Base-by-base conservation (phyloP, 2,113 vertebrate genomes). In the Spea bombifrons region DNA sequence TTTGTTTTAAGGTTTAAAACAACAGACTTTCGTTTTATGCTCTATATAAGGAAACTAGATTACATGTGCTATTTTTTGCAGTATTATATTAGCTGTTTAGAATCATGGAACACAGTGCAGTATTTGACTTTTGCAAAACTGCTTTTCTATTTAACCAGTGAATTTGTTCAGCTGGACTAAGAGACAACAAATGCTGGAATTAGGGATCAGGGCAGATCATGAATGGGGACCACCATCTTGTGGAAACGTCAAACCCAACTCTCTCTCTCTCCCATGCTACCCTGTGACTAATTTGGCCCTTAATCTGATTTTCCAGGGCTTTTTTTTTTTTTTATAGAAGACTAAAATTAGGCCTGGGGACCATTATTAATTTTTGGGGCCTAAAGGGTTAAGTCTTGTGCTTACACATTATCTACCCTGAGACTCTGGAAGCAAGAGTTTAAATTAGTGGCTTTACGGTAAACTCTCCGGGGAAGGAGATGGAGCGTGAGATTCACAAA, bases 181-280 rank as follows among this genome's bases (percentile, higher is more conserved):
- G 46, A 13, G 59, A 3, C 7, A 68, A 69, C 75, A 77, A 55
- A 76, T 76, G 66, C 55, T 17, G 46, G 53, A 15, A 70, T 63
- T 43, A 61, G 7, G 30, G 66, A 71, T 70, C 67, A 77, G 46
- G 15, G 50, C 8, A 47, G 12, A 61, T 46, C 30, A 47, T 15
- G 50, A n/a, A 50, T 52, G 5, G 15, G 48, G 10, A n/a, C n/a
- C n/a, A n/a, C n/a, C n/a, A n/a, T n/a, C n/a, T n/a, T n/a, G n/a
- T n/a, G n/a, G n/a, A n/a, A n/a, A n/a, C n/a, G n/a, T n/a, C n/a
- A n/a, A n/a, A n/a, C n/a, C n/a, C n/a, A n/a, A n/a, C n/a, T n/a
- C n/a, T n/a, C n/a, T n/a, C n/a, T n/a, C n/a, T n/a, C n/a, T n/a
- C n/a, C n/a, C n/a, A n/a, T n/a, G n/a, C n/a, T n/a, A n/a, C n/a